Evolutionary conservation across 2,888 invertebrate species (phyloP), one percentile per base, ranked within the genome.

Genomic region (Pristionchus fissidentatus): DNA sequence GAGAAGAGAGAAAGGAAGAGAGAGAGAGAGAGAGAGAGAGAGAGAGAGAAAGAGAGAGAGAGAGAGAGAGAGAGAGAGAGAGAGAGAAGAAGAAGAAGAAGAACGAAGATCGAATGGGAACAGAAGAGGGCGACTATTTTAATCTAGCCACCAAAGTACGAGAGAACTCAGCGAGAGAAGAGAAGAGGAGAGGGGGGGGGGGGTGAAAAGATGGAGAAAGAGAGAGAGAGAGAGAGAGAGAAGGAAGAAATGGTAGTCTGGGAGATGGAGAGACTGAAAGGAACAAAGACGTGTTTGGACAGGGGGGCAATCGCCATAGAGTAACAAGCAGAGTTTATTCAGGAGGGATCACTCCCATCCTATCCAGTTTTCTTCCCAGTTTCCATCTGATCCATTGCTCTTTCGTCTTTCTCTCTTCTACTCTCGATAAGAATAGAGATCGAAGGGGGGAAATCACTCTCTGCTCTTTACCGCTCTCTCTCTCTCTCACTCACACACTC

Each of bases 391-490:
- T 73, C 46, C 55, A 52, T 32, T 38, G 3, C 55, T 78, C 52
- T 77, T 32, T 62, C 62, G 5, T 52, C 32, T 52, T 15, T 77
- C 77, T 77, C 49, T 52, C 49, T 15, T 75, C 60, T n/a, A n/a
- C 60, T 49, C 75, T 38, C 49, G 43, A 73, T 46, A 73, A 73
- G 46, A 66, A 66, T 66, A 66, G 66, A 66, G 66, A 66, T 19
- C 66, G 38, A 66, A 66, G 66, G 66, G 66, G 66, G 66, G 66
- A 66, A 66, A 66, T 66, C 66, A 66, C 66, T 66, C 38, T 66
- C 38, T 66, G 66, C 66, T 66, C 66, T 66, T 66, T 66, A 35
- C 66, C 35, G n/a, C 38, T 66, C 66, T 66, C 35, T 32, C 35
- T 62, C 60, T 52, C 52, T 55, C 29, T 57, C 62, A 32, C 35